phyloP scores from a whole-genome alignment of 2,113 vertebrate species.

The Tapirus terrestris region DNA sequence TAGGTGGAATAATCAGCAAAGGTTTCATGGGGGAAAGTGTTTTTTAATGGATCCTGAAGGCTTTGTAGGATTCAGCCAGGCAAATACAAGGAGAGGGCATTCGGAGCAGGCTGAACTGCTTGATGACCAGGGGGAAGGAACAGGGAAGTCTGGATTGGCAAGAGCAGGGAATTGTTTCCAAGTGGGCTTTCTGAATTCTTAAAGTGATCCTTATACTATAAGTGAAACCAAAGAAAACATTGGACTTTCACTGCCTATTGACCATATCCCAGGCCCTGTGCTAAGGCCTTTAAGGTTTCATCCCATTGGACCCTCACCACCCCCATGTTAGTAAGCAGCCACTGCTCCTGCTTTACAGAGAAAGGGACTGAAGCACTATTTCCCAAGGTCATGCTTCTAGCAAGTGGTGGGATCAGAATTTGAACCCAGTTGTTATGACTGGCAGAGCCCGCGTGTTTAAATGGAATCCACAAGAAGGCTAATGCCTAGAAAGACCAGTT shows the following conservation, averaged over 20 bases:
- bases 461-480: neutral
- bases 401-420: neutral
- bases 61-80: neutral
- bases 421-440: neutral
- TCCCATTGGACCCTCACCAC: neutral
- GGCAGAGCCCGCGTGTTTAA: neutral
- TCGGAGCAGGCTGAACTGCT: neutral
- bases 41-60: neutral
- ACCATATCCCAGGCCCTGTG: rapidly evolving
- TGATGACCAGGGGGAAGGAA: neutral
- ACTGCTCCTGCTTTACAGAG: neutral
- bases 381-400: neutral
- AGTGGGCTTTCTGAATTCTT: neutral
- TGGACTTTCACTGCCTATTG: rapidly evolving
- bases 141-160: no score
- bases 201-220: neutral
- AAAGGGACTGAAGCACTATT: neutral
- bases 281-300: rapidly evolving
- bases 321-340: rapidly evolving
- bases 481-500: neutral
- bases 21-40: neutral
- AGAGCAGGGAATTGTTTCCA: neutral
- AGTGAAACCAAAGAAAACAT: neutral
- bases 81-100: neutral
- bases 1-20: neutral